Evolutionary conservation across 2,888 invertebrate species (phyloP).

Genomic region (Exephanes ischioxanthus): DNA sequence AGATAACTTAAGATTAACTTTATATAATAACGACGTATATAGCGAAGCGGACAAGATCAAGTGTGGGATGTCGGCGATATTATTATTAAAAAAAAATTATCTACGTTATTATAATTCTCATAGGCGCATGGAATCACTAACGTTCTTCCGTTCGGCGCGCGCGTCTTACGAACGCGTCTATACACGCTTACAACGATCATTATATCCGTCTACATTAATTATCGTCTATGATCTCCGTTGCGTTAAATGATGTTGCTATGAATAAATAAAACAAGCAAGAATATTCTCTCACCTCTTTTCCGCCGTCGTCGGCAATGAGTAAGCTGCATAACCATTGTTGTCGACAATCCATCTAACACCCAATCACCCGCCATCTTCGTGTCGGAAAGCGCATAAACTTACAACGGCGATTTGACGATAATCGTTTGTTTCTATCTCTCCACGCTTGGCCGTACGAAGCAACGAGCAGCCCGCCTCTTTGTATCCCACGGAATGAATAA

Average conservation of each 20-base stretch:
- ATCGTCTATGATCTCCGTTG: slow-evolving; percentile 45
- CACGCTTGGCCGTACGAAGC: neutral
- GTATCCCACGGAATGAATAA: neutral
- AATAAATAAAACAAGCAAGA: slow-evolving; percentile 46
- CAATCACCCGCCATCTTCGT: neutral
- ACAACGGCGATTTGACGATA: neutral
- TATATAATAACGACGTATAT: neutral
- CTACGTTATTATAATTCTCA: neutral
- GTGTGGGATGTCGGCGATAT: neutral
- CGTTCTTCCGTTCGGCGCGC: neutral
- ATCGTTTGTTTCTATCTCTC: neutral
- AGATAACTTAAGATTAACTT: neutral
- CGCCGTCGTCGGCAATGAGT: neutral
- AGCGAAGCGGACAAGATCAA: neutral
- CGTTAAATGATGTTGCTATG: slow-evolving; percentile 40
- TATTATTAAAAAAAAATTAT: neutral
- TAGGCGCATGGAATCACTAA: neutral
- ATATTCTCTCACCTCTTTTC: neutral
- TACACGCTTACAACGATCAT: neutral
- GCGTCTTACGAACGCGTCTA: neutral
- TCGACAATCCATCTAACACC: neutral
- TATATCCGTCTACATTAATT: neutral
- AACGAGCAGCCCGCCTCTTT: neutral
- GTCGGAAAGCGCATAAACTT: neutral
- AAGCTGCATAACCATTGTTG: neutral